Evolutionary conservation across 1,140 invertebrate species (phyloP).

Genomic region (Antheraea mylitta): DNA sequence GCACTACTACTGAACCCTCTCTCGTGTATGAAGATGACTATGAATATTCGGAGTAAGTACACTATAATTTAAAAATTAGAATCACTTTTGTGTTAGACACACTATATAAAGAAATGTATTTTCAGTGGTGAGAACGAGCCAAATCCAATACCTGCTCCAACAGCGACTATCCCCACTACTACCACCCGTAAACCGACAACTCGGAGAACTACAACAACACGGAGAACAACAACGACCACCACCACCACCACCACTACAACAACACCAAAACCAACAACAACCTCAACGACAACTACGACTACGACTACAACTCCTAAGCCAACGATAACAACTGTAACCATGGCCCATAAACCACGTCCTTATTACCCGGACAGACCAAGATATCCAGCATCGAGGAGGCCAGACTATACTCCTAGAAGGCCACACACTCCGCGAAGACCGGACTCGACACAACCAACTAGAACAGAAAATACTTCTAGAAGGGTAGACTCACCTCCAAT

Average conservation of each 20-base stretch:
- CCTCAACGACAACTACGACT: conserved; percentile 18
- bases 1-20: conserved; percentile 21
- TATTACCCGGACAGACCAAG: conserved; percentile 15
- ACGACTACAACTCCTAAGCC: conserved; percentile 21
- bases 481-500: conserved; percentile 17
- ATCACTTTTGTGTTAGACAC: neutral
- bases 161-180: conserved; percentile 24
- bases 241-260: conserved; percentile 25
- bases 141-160: conserved; percentile 10
- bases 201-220: conserved; percentile 28
- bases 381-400: conserved; percentile 16
- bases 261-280: conserved; percentile 28
- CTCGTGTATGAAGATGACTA: conserved; percentile 55
- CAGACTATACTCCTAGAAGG: conserved; percentile 14
- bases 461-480: conserved; percentile 19
- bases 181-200: conserved; percentile 29
- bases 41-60: conserved; percentile 59
- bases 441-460: conserved; percentile 21
- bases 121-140: conserved; percentile 43
- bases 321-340: conserved; percentile 17
- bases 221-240: conserved; percentile 15
- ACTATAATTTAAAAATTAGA: neutral
- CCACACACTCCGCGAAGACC: conserved; percentile 18
- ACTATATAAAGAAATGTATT: neutral
- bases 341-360: conserved; percentile 18